Evolutionary conservation across 2,888 invertebrate genomes (phyloP).

Genomic region (Calameuta pallipes): DNA sequence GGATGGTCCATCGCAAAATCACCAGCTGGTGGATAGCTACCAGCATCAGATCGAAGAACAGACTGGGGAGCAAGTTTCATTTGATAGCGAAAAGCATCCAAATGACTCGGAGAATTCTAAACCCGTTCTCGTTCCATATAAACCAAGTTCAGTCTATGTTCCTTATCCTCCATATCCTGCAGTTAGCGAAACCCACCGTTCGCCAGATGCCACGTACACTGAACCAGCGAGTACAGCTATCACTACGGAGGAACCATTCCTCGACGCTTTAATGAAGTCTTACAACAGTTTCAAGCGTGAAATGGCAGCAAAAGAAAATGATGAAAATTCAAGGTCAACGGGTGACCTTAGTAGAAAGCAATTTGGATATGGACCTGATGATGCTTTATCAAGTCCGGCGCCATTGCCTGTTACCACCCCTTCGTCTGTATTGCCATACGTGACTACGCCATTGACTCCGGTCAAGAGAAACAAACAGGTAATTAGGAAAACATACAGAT

Average conservation of each 20-base stretch:
- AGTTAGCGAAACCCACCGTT: background rate
- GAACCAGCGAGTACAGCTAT: constrained; percentile 6
- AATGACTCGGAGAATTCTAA: background rate
- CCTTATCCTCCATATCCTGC: constrained; percentile 16
- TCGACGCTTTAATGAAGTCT: constrained; percentile 36
- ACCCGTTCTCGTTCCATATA: constrained; percentile 15
- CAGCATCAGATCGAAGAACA: constrained; percentile 2
- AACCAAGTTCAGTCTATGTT: constrained; percentile 16
- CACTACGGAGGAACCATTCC: constrained; percentile 33
- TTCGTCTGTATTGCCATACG: background rate
- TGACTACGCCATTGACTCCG: constrained; percentile 8
- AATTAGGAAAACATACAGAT: background rate
- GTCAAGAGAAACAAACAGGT: constrained; percentile 53
- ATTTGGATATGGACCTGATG: background rate
- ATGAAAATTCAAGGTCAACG: background rate
- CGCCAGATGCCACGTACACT: background rate
- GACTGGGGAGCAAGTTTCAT: background rate
- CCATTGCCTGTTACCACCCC: background rate
- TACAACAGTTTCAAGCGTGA: constrained; percentile 34
- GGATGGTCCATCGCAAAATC: background rate
- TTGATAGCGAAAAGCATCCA: background rate
- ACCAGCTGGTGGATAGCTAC: constrained; percentile 14
- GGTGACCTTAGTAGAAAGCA: background rate
- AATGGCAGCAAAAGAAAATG: constrained; percentile 8
- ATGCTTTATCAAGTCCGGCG: background rate